These are phyloP conservation scores for Puffinus mauretanicus DNA, from an alignment of 2,113 vertebrate genomes.

Conservation along the genomic window DNA sequence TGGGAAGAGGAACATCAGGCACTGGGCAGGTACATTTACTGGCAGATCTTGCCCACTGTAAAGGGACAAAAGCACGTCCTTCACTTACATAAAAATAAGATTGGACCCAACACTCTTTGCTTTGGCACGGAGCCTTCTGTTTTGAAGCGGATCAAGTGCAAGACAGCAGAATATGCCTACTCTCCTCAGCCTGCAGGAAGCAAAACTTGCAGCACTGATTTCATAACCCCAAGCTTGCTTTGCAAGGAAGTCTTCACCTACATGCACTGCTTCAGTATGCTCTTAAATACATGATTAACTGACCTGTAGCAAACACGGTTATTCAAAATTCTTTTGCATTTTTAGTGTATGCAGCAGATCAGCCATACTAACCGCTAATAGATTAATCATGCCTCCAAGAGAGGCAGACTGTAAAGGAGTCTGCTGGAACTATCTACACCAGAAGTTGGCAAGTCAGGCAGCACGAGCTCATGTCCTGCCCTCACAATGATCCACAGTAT, in stretches of 20 bases:
- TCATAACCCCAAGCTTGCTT: background rate
- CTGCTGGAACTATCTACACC: background rate
- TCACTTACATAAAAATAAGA: background rate
- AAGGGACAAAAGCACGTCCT: background rate
- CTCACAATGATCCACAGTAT: background rate
- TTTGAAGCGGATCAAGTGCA: background rate
- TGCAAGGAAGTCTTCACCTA: background rate
- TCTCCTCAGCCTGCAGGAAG: background rate
- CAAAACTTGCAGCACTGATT: background rate
- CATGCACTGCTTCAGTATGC: background rate
- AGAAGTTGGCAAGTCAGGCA: background rate
- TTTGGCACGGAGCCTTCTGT: background rate
- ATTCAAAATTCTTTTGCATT: background rate
- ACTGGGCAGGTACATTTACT: background rate
- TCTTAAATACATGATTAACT: background rate
- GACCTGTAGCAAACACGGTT: background rate
- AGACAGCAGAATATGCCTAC: background rate
- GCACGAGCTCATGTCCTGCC: background rate
- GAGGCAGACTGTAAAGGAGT: background rate
- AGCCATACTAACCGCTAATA: rapidly evolving
- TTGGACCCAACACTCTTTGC: background rate
- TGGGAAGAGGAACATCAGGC: background rate
- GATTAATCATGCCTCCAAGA: background rate
- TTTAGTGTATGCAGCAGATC: background rate
- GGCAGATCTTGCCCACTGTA: background rate